Base-by-base conservation (phyloP, 2,113 vertebrate species). In the Ascaphus truei region DNA sequence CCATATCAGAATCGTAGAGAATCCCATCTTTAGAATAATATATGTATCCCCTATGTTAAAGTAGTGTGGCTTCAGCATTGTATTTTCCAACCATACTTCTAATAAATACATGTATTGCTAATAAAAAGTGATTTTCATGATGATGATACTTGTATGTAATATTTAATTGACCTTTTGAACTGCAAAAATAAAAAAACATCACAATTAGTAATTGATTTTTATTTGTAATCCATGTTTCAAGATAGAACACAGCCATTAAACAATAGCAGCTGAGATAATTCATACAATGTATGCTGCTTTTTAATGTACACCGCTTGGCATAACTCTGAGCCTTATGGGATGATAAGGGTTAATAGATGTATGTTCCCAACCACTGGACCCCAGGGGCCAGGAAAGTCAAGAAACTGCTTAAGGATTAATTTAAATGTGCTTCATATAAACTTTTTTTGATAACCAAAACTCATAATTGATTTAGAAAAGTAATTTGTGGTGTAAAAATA, bases 181-280 rank as follows among this genome's bases (percentile, higher is more conserved):
- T n/a, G n/a, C n/a, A n/a, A n/a, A n/a, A n/a, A n/a, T n/a, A n/a
- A 79, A 85, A 82, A 87, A 79, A 82, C 85, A 84, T 84, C 81
- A 72, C 78, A 75, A 90, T 93, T 94, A 94, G 91, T 92, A 95
- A 92, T 85, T 85, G 80, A 76, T 91, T 90, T 86, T 89, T 92
- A 93, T 92, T 93, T 78, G 81, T 91, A 90, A 88, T 92, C 89
- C 88, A 91, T 84, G 88, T 91, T 89, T 90, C 80, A 91, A 95
- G 90, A 95, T 92, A 93, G 86, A 91, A 94, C 92, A 94, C 90
- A 94, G 91, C 92, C 85, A 91, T 93, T 93, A 92, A 94, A 95
- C 90, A 94, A 91, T 87, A 93, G 91, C 84, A 76, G 89, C 92
- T 93, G 89, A 94, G 89, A 92, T 92, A 90, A 92, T 92, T 85